A percentile compares a stretch with the other conserved stretches of the same genome.
Evolutionary conservation across 1,140 invertebrate genomes (phyloP).

Genomic region (Gryllus bimaculatus): DNA sequence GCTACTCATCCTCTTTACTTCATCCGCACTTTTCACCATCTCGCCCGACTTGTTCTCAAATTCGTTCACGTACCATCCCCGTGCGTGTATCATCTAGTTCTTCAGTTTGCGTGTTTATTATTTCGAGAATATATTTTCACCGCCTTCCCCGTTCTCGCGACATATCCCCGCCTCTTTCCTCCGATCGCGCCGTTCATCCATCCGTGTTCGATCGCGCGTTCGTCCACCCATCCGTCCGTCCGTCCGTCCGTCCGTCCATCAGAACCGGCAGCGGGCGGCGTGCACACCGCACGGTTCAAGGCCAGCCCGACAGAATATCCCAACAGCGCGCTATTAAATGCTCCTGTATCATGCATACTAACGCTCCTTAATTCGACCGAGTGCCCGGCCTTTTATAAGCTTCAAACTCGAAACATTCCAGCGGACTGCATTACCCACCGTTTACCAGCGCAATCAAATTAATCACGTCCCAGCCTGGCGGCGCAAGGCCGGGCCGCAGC

Average conservation of each 20-base stretch:
- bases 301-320: neutral
- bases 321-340: conserved; percentile 1
- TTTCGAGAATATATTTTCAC: no score
- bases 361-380: neutral
- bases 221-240: neutral
- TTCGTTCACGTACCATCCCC: no score
- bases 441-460: conserved; percentile 4
- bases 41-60: no score
- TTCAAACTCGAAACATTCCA: conserved; percentile 4
- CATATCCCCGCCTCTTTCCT: no score
- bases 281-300: neutral
- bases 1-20: no score
- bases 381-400: neutral
- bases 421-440: neutral
- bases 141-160: no score
- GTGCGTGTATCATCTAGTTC: no score
- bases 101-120: no score
- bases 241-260: neutral
- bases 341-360: conserved; percentile 4
- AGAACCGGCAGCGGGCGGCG: neutral
- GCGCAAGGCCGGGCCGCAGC: neutral
- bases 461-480: neutral
- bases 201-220: neutral
- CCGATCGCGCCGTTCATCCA: no score
- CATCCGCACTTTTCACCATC: no score